These are phyloP conservation scores for Penaeus chinensis DNA, from an alignment of 1,140 invertebrate genomes.

Conservation along the genomic window DNA sequence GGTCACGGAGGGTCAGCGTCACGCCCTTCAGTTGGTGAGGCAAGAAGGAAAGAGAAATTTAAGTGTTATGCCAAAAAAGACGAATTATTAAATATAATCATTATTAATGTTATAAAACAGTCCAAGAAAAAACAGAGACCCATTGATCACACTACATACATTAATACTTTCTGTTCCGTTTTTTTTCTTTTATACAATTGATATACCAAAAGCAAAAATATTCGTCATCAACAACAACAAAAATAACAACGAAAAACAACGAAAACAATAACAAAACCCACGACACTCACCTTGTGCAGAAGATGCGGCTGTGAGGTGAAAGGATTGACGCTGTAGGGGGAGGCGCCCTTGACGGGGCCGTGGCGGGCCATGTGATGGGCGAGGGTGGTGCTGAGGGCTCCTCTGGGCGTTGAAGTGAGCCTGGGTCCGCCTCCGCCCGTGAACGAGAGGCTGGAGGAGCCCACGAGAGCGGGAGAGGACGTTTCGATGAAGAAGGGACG, in stretches of 20 bases:
- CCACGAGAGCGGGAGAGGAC: conserved; percentile 48
- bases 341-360: conserved; percentile 17
- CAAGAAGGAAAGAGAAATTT: no score
- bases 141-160: no score
- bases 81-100: no score
- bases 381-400: conserved; percentile 40
- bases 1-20: conserved; percentile 49
- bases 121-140: no score
- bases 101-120: no score
- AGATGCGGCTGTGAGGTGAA: conserved; percentile 63
- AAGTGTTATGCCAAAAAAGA: background rate
- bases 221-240: no score
- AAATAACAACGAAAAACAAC: background rate
- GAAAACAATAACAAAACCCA: background rate
- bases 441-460: conserved; percentile 56
- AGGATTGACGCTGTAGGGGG: conserved; percentile 62
- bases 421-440: conserved; percentile 28
- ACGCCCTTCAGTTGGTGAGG: conserved; percentile 8
- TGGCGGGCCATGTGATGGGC: conserved; percentile 47
- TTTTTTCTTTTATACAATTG: no score
- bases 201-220: no score
- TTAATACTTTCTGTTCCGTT: no score
- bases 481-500: conserved; percentile 63
- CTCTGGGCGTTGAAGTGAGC: conserved; percentile 32
- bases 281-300: conserved; percentile 52